phyloP scores from a whole-genome alignment of 2,797 vertebrate species.

The Heliangelus exortis region DNA sequence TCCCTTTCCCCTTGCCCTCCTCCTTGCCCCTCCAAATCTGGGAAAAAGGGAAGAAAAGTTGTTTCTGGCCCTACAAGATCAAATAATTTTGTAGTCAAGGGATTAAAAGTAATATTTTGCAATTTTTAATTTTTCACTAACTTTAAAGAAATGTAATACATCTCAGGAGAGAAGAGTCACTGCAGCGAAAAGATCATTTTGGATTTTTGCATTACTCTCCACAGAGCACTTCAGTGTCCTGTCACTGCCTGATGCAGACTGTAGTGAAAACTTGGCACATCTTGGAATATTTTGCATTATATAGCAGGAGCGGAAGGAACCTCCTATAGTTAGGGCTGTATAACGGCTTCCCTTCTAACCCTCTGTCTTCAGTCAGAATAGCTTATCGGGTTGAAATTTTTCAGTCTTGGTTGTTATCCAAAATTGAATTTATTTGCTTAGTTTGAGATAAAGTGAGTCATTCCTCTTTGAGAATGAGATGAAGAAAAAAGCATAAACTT shows the following conservation, averaged over 20 bases:
- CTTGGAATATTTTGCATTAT: constrained; percentile 39
- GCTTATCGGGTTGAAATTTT: constrained; percentile 31
- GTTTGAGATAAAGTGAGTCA: constrained; percentile 1
- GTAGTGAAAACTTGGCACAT: constrained; percentile 17
- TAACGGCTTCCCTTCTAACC: constrained; percentile 38
- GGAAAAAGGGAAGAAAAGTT: constrained; percentile 19
- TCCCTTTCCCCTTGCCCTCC: constrained; percentile 37
- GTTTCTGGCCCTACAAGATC: constrained; percentile 49
- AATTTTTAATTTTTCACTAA: constrained; percentile 24
- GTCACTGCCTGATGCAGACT: not conserved
- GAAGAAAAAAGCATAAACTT: not conserved
- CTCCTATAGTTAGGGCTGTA: constrained; percentile 16
- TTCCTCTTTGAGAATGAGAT: constrained; percentile 4
- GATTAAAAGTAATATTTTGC: constrained; percentile 44
- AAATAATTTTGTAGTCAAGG: constrained; percentile 20
- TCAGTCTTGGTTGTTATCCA: constrained; percentile 36
- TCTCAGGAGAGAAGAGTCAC: constrained; percentile 46
- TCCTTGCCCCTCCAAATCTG: not conserved
- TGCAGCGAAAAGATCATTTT: not conserved
- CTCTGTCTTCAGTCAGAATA: constrained; percentile 45
- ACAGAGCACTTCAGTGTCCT: not conserved
- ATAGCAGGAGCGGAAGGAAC: constrained; percentile 15
- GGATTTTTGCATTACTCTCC: constrained; percentile 1
- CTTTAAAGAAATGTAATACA: not conserved
- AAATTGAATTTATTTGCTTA: constrained; percentile 31